Percentiles rank a stretch among this genome's conserved stretches.
Conservation (phyloP, 2,113 vertebrate species). For the Coturnix japonica region DNA sequence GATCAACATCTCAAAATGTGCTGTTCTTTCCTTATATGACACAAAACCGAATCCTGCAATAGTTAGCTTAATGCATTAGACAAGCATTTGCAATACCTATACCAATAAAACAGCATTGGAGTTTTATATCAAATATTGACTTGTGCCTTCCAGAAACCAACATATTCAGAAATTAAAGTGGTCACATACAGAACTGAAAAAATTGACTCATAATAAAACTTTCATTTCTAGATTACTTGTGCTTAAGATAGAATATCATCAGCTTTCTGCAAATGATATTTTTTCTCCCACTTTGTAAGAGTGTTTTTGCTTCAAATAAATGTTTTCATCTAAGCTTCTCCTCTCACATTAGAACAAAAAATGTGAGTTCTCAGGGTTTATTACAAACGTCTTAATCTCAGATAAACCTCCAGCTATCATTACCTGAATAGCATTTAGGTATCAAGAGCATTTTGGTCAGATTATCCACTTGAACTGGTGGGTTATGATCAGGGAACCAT, state of each 20-base stretch:
- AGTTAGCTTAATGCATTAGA: conserved; percentile 32
- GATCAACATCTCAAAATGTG: conserved; percentile 14
- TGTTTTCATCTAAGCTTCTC: neutral
- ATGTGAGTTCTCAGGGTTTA: neutral
- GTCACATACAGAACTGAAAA: neutral
- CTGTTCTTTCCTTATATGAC: neutral
- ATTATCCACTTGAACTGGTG: neutral
- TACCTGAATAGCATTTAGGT: neutral
- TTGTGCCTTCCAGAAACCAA: neutral
- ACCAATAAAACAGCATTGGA: neutral
- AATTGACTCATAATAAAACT: neutral
- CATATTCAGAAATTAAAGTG: neutral
- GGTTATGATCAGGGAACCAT: neutral
- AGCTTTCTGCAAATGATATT: neutral
- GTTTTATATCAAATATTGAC: conserved; percentile 55
- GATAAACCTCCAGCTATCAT: neutral
- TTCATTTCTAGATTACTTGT: neutral
- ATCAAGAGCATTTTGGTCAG: neutral
- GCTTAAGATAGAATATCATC: neutral
- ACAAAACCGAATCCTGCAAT: conserved; percentile 15
- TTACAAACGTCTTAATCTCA: neutral
- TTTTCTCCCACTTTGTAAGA: neutral
- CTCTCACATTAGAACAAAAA: neutral
- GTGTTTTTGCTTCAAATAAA: neutral
- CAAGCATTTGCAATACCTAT: conserved; percentile 30